Evolutionary conservation across 1,140 invertebrate genomes (phyloP), one percentile per base, ranked within the genome.

Genomic region (Drosophila pachea): DNA sequence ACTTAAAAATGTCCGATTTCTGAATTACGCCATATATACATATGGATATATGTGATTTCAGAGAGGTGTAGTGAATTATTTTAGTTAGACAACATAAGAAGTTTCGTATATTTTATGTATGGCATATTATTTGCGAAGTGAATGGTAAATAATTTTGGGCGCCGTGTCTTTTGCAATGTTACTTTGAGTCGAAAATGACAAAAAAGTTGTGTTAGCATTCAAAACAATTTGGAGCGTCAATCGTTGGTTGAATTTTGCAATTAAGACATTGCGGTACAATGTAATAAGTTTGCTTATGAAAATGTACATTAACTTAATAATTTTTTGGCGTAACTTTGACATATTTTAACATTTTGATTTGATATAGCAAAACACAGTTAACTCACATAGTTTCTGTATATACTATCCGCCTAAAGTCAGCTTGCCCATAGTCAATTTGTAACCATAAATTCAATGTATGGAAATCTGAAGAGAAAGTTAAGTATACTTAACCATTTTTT

Each of bases 261-360:
- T 60, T 76, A 76, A 67, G 64, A 69, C 69, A 79, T 79, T 69
- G 71, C 59, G 58, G 72, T 48, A 38, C 40, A 79, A 66, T 69
- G 67, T 64, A 48, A 69, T 64, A 81, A 81, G 76, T 73, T 76
- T 67, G 77, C 64, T 76, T 76, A 67, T 81, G 58, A 67, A 73
- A 76, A 58, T 74, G 54, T 60, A 31, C 69, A 76, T 70, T 81
- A 70, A 63, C 32, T 56, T 72, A 58, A 68, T 63, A 79, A 54
- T 52, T 61, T 45, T 60, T 52, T 68, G 72, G 35, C 54, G 12
- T 66, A 79, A 69, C 65, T 56, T 14, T 63, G 60, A 65, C 73
- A 68, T 50, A 63, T 36, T 60, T 45, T 35, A 48, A 36, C 8
- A 52, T 52, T 43, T 48, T 22, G 22, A 22, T 22, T 22, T 22